These are phyloP conservation scores for Sander lucioperca DNA, from an alignment of 2,113 vertebrate genomes.

Conservation along the genomic window DNA sequence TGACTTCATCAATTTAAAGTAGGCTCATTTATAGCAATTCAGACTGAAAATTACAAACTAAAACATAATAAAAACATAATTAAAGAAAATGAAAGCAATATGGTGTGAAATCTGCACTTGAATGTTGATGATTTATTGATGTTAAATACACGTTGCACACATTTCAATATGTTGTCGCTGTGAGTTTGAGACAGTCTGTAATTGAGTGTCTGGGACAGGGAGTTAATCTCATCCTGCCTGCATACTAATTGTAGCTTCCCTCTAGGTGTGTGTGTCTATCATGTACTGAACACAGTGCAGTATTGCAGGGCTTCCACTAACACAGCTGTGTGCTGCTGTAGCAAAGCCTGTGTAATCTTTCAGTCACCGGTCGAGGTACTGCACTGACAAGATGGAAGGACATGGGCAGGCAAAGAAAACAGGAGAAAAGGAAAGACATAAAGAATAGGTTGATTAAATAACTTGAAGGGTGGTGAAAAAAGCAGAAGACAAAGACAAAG, in stretches of 20 bases:
- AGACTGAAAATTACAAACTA: neutral
- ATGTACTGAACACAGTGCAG: conserved; percentile 14
- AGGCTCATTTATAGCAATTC: neutral
- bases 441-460: neutral
- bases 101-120: neutral
- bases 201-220: conserved; percentile 1
- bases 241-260: conserved; percentile 27
- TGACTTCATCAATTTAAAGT: neutral
- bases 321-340: conserved; percentile 25
- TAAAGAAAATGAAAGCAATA: neutral
- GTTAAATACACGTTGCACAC: neutral
- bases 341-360: conserved; percentile 50
- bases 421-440: neutral
- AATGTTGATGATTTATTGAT: neutral
- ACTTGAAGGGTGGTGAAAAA: neutral
- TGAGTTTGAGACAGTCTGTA: neutral
- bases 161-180: conserved; percentile 2
- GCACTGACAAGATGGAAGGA: neutral
- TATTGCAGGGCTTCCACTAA: conserved; percentile 45
- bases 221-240: conserved; percentile 21
- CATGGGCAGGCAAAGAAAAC: neutral
- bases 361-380: conserved; percentile 6
- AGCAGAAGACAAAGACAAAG: neutral
- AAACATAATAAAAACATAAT: neutral
- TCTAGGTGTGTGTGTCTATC: neutral